phyloP scores from a whole-genome alignment of 2,888 invertebrate species.

The Lepidochrysops patricia region DNA sequence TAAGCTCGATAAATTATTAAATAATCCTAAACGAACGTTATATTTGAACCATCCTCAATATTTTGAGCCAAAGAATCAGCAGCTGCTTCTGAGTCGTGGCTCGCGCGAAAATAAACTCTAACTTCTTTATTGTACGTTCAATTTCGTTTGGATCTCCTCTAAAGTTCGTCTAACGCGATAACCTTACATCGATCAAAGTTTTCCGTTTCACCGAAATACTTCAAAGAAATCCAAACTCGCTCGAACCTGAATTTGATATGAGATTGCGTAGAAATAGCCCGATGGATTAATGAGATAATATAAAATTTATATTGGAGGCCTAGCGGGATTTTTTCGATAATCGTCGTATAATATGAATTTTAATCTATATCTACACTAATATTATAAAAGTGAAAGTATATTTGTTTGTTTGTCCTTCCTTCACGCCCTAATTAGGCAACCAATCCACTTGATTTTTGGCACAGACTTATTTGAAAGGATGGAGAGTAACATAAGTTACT shows the following conservation, averaged over 20 bases:
- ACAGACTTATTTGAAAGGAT: too few relatives aligned
- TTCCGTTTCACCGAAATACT: neutral
- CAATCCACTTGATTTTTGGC: too few relatives aligned
- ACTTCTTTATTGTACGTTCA: neutral
- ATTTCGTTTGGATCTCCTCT: neutral
- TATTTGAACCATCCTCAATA: too few relatives aligned
- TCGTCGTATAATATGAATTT: too few relatives aligned
- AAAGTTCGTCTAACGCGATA: neutral
- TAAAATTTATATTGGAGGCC: neutral
- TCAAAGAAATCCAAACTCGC: neutral
- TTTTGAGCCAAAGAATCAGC: neutral
- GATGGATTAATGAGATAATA: neutral
- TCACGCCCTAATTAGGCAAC: too few relatives aligned
- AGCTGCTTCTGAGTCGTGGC: neutral
- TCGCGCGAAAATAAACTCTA: neutral
- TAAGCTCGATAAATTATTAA: too few relatives aligned
- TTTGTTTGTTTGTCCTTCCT: too few relatives aligned
- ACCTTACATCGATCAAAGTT: conserved; percentile 1
- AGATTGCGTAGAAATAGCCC: neutral
- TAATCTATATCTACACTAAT: too few relatives aligned
- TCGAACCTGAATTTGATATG: neutral
- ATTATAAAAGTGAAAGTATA: too few relatives aligned
- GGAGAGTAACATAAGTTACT: too few relatives aligned
- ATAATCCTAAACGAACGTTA: too few relatives aligned
- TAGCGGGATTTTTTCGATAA: too few relatives aligned